Base-by-base conservation (phyloP, 2,113 vertebrate species). In the Aepyceros melampus region DNA sequence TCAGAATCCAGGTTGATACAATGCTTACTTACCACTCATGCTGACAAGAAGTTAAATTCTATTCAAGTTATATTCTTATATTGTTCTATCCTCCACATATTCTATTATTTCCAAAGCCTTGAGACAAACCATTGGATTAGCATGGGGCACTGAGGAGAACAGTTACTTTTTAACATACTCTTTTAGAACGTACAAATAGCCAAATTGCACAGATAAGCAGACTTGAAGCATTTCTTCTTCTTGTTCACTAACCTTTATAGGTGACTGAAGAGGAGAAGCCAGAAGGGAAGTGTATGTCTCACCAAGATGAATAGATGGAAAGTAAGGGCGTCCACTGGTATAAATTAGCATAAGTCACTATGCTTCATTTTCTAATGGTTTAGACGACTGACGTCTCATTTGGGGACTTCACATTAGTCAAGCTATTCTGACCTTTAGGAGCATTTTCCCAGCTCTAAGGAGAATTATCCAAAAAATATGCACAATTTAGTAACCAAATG, bases 391-490 rank as follows among this genome's bases (percentile, higher is more conserved):
- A 76, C 3, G 9, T 47, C n/a, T 25, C 25, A 81, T 51, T 87
- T 56, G 25, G 27, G 36, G 92, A 82, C 2, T 40, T 14, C 62
- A 62, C 3, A 45, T 43, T 49, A 67, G 12, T 64, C 29, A 76
- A 76, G 43, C 12, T 79, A 89, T 95, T 79, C 58, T 92, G 16
- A 92, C 2, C 27, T 71, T 76, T 19, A 82, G 29, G 3, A 92
- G 9, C 29, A 89, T 89, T 45, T 88, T 81, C 31, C 31, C 40
- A n/a, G 15, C 7, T 94, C 43, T 88, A 86, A 45, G 83, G 45
- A 94, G 84, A 88, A 76, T 29, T 93, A 78, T 21, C 27, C 94
- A 45, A 91, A 87, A 95, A 84, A 25, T 7, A 82, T 64, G 31
- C 6, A 64, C 83, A 84, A 16, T 74, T 25, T 64, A 79, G 29